Evolutionary conservation across 2,888 invertebrate species (phyloP).

Genomic region (Therioaphis trifolii): DNA sequence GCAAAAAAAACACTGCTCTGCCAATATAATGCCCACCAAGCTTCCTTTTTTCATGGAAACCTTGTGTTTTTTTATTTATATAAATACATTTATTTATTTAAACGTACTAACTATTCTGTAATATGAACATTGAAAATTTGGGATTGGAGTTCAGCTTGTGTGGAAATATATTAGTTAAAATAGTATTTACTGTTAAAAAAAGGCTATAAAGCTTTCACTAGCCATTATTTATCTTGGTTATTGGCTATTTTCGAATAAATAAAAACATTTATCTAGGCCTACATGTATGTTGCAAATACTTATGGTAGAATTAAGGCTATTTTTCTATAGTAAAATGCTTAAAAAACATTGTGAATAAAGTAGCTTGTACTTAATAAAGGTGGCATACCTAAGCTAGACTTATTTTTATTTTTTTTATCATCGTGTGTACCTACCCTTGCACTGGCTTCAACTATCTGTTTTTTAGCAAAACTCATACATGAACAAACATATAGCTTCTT

Average conservation of each 20-base stretch:
- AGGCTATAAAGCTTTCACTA: slow-evolving; percentile 62
- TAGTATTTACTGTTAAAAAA: slow-evolving; percentile 60
- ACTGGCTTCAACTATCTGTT: slow-evolving; percentile 63
- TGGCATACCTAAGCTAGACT: slow-evolving; percentile 63
- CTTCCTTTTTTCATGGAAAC: slow-evolving; percentile 61
- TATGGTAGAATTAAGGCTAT: slow-evolving; percentile 63
- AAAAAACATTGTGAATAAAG: slow-evolving; percentile 62
- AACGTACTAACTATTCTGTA: slow-evolving; percentile 60
- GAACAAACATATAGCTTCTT: slow-evolving; percentile 61
- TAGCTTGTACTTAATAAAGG: slow-evolving; percentile 63
- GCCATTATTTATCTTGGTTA: slow-evolving; percentile 63
- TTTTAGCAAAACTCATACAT: slow-evolving; percentile 63
- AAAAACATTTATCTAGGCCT: slow-evolving; percentile 60
- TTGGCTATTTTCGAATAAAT: slow-evolving; percentile 59
- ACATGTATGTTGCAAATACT: slow-evolving; percentile 63
- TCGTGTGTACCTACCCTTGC: slow-evolving; percentile 63
- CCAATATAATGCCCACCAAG: slow-evolving; percentile 63
- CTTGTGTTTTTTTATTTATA: slow-evolving; percentile 55
- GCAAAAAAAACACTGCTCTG: slow-evolving; percentile 62
- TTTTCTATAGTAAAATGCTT: slow-evolving; percentile 63
- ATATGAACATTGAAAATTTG: slow-evolving; percentile 62
- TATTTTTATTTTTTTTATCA: slow-evolving; percentile 62
- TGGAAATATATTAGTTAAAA: slow-evolving; percentile 62
- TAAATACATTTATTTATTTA: slow-evolving; percentile 53
- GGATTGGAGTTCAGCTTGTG: slow-evolving; percentile 63